Evolutionary conservation across 2,113 vertebrate species (phyloP).

Genomic region (Tragelaphus strepsiceros): DNA sequence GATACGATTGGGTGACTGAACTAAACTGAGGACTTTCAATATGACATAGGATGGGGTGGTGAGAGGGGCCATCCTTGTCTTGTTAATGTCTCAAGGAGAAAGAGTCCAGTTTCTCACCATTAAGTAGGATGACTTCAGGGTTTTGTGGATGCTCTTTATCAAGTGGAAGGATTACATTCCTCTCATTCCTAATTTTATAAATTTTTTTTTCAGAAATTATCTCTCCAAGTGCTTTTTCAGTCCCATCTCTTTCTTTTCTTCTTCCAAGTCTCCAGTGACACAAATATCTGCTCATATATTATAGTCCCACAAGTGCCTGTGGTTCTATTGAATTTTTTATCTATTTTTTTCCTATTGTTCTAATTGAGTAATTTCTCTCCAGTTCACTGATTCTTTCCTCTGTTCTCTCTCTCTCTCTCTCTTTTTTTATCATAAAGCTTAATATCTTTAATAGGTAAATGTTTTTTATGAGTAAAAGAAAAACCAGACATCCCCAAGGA

Average conservation of each 20-base stretch:
- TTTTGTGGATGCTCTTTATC: background rate
- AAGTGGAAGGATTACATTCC: background rate
- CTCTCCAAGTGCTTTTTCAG: background rate
- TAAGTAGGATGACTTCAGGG: background rate
- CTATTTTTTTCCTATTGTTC: background rate
- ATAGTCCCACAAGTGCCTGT: background rate
- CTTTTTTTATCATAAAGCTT: background rate
- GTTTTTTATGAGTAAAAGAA: background rate
- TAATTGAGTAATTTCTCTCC: background rate
- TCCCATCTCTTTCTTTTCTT: background rate
- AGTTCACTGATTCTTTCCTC: background rate
- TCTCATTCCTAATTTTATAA: background rate
- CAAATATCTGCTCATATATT: background rate
- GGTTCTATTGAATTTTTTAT: background rate
- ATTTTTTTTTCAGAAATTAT: background rate
- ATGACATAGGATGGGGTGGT: background rate
- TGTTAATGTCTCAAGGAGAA: background rate
- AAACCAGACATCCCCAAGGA: background rate
- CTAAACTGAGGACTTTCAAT: background rate
- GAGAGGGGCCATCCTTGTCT: background rate
- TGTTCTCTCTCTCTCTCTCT: background rate
- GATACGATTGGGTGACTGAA: rapidly evolving
- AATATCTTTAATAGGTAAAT: background rate
- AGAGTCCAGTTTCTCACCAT: background rate
- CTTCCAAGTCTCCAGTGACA: background rate